Evolutionary conservation across 2,888 invertebrate species (phyloP), one percentile per base, ranked within the genome.

Genomic region (Hecatera dysodea): DNA sequence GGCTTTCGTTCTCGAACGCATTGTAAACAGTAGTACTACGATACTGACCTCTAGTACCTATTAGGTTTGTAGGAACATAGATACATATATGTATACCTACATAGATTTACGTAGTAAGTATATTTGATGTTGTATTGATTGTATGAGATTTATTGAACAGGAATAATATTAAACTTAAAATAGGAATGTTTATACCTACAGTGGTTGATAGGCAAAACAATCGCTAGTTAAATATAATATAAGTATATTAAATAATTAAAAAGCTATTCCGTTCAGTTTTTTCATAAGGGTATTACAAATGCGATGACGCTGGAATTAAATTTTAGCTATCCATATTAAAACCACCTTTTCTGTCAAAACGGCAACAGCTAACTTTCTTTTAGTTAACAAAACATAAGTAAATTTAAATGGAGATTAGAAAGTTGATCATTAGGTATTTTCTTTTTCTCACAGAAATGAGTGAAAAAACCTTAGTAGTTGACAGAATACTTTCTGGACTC

Each of bases 61-160:
- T n/a, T 44, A 59, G 12, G 19, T 12, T 59, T 44, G 7, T 19
- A 8, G 8, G 59, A 44, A 59, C 4, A 9, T 3, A 39, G 22
- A 22, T 39, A 22, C 15, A 1, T 0, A 5, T 22, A 22, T 22
- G 22, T 50, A 39, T 12, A 11, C n/a, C n/a, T n/a, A n/a, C n/a
- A n/a, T n/a, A n/a, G n/a, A 65, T 65, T 75, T 11, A 61, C 7
- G 39, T 15, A 70, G 27, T 27, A 9, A 9, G 27, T 36, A 9
- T 15, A 24, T 29, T 50, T 66, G n/a, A n/a, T n/a, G n/a, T n/a
- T n/a, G n/a, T n/a, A n/a, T 57, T 46, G 22, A 8, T 22, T 44
- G 9, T 33, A 42, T 0, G n/a, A 4, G 2, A 39, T 27, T 44
- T 70, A 22, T 39, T 19, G 7, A 12, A 3, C 12, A 48, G 17